Conservation (phyloP, 2,797 vertebrate genomes). For the Pseudotriccus pelzelni region DNA sequence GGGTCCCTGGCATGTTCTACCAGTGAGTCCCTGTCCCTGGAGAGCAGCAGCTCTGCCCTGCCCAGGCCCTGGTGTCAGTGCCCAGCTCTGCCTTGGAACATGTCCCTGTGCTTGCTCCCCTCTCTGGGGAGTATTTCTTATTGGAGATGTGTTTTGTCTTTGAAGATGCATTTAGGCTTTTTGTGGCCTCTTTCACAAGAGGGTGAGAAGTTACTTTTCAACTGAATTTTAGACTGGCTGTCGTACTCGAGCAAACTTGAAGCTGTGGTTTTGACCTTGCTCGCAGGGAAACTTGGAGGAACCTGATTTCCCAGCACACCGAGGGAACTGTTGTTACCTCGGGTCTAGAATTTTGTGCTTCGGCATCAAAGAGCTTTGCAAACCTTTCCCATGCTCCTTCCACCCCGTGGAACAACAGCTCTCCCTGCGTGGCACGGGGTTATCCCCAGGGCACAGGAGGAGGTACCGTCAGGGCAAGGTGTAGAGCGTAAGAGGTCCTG, state of each 20-base stretch:
- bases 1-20: background rate
- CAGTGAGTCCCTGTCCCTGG: background rate
- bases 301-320: background rate
- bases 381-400: slow-evolving; percentile 34
- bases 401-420: background rate
- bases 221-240: slow-evolving; percentile 28
- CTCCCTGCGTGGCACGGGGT: background rate
- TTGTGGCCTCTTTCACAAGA: slow-evolving; percentile 38
- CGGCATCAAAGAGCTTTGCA: background rate
- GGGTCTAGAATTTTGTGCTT: slow-evolving; percentile 21
- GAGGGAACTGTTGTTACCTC: slow-evolving; percentile 31
- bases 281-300: background rate
- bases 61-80: background rate
- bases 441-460: slow-evolving; percentile 26
- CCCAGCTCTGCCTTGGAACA: background rate
- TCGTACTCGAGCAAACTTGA: background rate
- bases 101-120: background rate
- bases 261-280: slow-evolving; percentile 25
- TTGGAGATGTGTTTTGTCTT: background rate
- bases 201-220: slow-evolving; percentile 36
- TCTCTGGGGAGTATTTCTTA: background rate
- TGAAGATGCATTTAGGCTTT: slow-evolving; percentile 21
- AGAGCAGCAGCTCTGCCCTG: background rate
- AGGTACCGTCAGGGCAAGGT: background rate
- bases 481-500: slow-evolving; percentile 4